Percentiles rank a stretch among this genome's conserved stretches.
phyloP scores from a whole-genome alignment of 2,113 vertebrate genomes.

The Chrysochloris asiatica region DNA sequence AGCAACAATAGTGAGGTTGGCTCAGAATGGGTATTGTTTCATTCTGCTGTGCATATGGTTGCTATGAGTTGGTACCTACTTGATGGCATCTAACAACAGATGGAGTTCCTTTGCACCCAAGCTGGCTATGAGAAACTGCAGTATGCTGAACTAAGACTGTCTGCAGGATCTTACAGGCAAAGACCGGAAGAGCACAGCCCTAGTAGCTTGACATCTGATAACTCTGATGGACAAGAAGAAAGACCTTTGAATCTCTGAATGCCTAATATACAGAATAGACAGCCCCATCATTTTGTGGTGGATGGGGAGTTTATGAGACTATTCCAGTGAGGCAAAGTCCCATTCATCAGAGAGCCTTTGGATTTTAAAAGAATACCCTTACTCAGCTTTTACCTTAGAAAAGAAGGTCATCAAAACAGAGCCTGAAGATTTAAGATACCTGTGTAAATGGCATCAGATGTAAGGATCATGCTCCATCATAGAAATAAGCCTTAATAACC shows the following conservation, averaged over 20 bases:
- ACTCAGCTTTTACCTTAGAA: no score
- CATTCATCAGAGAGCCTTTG: conserved; percentile 85
- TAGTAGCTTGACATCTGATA: conserved; percentile 87
- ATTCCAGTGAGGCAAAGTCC: conserved; percentile 88
- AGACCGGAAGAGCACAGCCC: conserved; percentile 89
- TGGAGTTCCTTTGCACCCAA: conserved; percentile 94
- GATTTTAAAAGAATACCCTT: no score
- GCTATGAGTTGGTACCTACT: no score
- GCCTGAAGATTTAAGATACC: no score
- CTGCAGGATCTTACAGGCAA: conserved; percentile 88
- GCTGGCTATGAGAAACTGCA: conserved; percentile 91
- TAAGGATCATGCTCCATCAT: no score
- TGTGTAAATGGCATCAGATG: no score
- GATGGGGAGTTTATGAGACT: conserved; percentile 90
- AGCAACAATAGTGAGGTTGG: no score
- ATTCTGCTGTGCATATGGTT: no score
- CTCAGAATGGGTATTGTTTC: no score
- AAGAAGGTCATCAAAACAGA: no score
- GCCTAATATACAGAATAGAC: conserved; percentile 86
- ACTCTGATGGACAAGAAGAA: conserved; percentile 86
- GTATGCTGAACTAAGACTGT: conserved; percentile 89
- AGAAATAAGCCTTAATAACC: no score
- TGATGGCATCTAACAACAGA: no score
- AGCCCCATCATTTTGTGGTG: conserved; percentile 85
- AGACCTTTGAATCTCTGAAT: conserved; percentile 93